Conservation (phyloP, 2,797 vertebrate genomes). For the Tympanoctomys barrerae region DNA sequence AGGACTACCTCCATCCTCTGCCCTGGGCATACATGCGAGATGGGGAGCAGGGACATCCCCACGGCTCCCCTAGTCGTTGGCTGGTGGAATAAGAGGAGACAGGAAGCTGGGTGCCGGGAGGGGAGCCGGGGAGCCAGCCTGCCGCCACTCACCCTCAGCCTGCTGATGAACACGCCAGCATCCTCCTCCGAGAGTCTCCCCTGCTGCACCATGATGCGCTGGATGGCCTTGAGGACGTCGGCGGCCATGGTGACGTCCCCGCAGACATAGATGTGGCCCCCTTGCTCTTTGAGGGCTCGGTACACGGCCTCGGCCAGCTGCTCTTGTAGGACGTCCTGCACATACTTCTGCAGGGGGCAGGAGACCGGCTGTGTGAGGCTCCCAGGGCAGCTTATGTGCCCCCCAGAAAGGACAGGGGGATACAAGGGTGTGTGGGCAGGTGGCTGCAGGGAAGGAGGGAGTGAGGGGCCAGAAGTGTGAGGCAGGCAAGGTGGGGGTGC, state of each 20-base stretch:
- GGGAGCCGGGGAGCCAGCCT: rapidly evolving
- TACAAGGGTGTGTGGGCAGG: background rate
- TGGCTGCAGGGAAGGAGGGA: background rate
- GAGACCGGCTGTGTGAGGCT: rapidly evolving
- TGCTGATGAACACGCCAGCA: conserved; percentile 96
- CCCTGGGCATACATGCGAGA: background rate
- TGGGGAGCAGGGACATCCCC: background rate
- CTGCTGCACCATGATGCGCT: conserved; percentile 94
- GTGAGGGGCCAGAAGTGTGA: background rate
- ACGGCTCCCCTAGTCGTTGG: background rate
- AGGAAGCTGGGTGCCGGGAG: background rate
- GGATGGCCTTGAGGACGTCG: conserved; percentile 97
- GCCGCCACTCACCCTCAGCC: conserved; percentile 91
- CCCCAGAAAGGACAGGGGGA: background rate
- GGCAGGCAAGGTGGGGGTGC: background rate
- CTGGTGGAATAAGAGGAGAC: background rate
- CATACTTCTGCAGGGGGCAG: conserved; percentile 93
- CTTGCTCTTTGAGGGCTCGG: conserved; percentile 94
- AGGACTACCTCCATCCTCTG: background rate
- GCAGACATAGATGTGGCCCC: conserved; percentile 98
- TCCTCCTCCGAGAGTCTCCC: conserved; percentile 95
- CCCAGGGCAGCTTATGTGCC: rapidly evolving
- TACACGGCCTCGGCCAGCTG: conserved; percentile 95
- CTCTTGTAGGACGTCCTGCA: conserved; percentile 97
- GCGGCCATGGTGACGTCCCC: conserved; percentile 99